These are phyloP conservation scores for Lemur catta DNA, from an alignment of 2,797 vertebrate species.

Conservation along the genomic window DNA sequence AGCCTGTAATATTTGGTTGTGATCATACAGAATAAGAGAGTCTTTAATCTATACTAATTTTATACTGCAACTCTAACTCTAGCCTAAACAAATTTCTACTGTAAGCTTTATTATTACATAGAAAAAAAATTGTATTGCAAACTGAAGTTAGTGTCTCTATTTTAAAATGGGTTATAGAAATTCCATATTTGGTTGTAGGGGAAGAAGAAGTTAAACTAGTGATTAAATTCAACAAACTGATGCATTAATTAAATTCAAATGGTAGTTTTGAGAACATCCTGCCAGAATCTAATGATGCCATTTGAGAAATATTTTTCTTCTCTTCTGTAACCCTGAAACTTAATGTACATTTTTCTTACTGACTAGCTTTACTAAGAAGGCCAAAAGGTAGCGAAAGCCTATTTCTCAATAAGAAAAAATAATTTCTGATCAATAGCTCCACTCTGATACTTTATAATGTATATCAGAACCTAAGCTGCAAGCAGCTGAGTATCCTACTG, in stretches of 20 bases:
- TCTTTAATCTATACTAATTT: fast-evolving
- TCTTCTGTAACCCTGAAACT: constrained; percentile 18
- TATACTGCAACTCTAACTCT: background rate
- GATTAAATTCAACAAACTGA: background rate
- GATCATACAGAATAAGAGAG: background rate
- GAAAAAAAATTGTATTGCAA: background rate
- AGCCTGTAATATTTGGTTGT: background rate
- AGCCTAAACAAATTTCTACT: background rate
- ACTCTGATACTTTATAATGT: constrained; percentile 28
- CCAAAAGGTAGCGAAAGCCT: constrained; percentile 20
- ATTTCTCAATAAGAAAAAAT: constrained; percentile 44
- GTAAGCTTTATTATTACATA: background rate
- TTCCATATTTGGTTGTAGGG: background rate
- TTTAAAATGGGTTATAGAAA: background rate
- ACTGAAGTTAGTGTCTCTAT: background rate
- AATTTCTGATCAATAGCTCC: constrained; percentile 47
- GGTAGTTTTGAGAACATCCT: background rate
- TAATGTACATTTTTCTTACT: constrained; percentile 27
- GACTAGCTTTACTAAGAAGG: constrained; percentile 26
- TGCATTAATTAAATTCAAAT: constrained; percentile 14
- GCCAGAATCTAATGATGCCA: background rate
- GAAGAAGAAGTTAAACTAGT: background rate
- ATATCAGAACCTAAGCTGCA: constrained; percentile 9
- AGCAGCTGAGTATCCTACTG: background rate
- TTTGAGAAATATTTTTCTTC: constrained; percentile 45